Evolutionary conservation across 2,888 invertebrate genomes (phyloP).

Genomic region (Sphaerophoria taeniata): DNA sequence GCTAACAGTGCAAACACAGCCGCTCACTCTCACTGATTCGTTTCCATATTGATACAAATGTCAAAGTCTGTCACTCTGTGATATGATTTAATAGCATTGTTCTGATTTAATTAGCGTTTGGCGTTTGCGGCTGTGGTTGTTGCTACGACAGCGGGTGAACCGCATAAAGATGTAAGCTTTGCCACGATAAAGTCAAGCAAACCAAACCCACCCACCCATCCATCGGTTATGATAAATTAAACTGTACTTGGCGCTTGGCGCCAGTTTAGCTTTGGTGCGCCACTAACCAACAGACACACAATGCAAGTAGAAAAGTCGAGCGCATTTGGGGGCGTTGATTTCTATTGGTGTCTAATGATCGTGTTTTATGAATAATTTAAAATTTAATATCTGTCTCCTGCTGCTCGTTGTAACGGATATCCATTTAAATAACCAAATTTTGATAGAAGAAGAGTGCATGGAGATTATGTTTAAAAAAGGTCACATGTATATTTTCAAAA

Average conservation of each 20-base stretch:
- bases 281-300: slow-evolving; percentile 21
- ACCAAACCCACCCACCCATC: slow-evolving; percentile 64
- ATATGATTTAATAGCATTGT: slow-evolving; percentile 73
- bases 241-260: slow-evolving; percentile 68
- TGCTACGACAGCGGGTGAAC: slow-evolving; percentile 34
- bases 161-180: slow-evolving; percentile 61
- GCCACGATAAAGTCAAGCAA: slow-evolving; percentile 23
- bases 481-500: slow-evolving; percentile 15
- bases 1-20: slow-evolving; percentile 65
- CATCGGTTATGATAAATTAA: slow-evolving; percentile 69
- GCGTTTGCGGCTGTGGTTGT: no score
- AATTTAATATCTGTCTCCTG: slow-evolving; percentile 34
- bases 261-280: slow-evolving; percentile 31
- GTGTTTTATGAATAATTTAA: slow-evolving; percentile 45
- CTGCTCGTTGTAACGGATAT: slow-evolving; percentile 28
- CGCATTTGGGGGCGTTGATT: slow-evolving; percentile 66
- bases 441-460: not conserved
- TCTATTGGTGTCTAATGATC: slow-evolving; percentile 70
- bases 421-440: not conserved
- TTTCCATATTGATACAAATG: slow-evolving; percentile 70
- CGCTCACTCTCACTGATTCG: slow-evolving; percentile 16
- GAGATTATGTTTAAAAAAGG: not conserved
- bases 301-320: slow-evolving; percentile 51
- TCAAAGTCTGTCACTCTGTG: slow-evolving; percentile 72
- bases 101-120: slow-evolving; percentile 72